Base-by-base conservation (phyloP, 2,797 vertebrate species). In the Peromyscus melanophrys region DNA sequence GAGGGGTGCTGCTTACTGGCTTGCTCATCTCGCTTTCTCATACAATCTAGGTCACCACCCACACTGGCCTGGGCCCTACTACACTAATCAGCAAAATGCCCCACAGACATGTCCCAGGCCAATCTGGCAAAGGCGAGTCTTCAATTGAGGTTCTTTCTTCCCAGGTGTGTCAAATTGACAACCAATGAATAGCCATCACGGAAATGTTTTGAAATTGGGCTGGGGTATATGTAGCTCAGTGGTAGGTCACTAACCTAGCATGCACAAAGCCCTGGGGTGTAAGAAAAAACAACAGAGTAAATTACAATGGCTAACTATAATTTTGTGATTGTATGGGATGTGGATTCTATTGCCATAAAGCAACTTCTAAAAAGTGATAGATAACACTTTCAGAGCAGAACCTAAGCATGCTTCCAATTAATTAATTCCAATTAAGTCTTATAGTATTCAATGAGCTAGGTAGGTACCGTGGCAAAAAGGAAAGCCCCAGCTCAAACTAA, bases 371-470 rank as follows among this genome's bases (percentile, higher is more conserved):
- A 13, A 77, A 52, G 9, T 69, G 63, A 87, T 11, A 34, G 69
- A n/a, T 65, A 94, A 85, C 25, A 52, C 4, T 85, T 34, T 93
- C 37, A 82, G 27, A 75, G 80, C 63, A 94, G 63, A 83, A 88
- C 25, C 14, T n/a, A 89, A 49, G 19, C 55, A 83, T 34, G 76
- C 19, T 78, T 61, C 71, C 80, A 90, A 73, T 69, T 86, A 69
- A 52, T 69, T 67, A 16, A 52, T 37, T 52, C 21, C 37, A 67
- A 61, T 78, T 90, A 90, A 85, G 65, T 65, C 29, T 95, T 76
- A 78, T 0, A 86, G 25, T 55, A 81, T 4, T 16, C 88, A 69
- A 0, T 65, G 82, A 78, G 21, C 59, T 37, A 29, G 52, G 27
- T 55, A 95, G 52, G 27, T 55, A 95, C 40, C 11, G 23, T 29